Evolutionary conservation across 2,888 invertebrate species (phyloP), one percentile per base, ranked within the genome.

Genomic region (Hylaea fasciaria): DNA sequence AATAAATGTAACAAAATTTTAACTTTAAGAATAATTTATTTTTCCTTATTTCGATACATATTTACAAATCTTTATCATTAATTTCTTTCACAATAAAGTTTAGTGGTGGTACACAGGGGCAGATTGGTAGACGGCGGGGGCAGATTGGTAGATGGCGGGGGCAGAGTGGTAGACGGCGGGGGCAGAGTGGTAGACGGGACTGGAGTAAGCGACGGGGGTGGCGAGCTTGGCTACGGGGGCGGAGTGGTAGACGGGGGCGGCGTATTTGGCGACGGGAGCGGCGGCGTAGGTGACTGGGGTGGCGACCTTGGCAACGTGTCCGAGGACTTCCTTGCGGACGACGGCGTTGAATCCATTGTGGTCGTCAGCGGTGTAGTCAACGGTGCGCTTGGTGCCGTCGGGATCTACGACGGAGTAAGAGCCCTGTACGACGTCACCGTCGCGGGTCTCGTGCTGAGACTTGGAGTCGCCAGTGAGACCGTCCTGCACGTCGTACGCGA

Each of bases 391-490:
- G 71, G 87, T 89, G 69, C 93, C 93, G 65, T 93, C 93, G 51
- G 93, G 86, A 70, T 93, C 93, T 28, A 86, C 85, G 11, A 93
- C 85, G 65, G 91, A 90, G 85, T 93, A 93, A 52, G 89, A 91
- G 52, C 93, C 93, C 32, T 81, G 81, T 11, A 93, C 93, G 10
- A 90, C 88, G 63, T 93, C 93, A 22, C 93, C 93, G 44, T 94
- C 93, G 40, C 93, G 89, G 32, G 80, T 83, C 74, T 94, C 94
- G 69, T 93, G 93, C 80, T 93, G 93, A 63, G 89, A 89, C 78
- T 94, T 93, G 82, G 93, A 92, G 85, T 94, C 94, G 0, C 94
- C 94, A 62, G 94, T 94, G 81, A 92, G 76, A 60, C 85, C 81
- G 66, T 93, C 93, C 66, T 93, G 90, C 1, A 93, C 89, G 59